Evolutionary conservation across 1,140 invertebrate genomes (phyloP).

Genomic region (Nasonia longicornis): DNA sequence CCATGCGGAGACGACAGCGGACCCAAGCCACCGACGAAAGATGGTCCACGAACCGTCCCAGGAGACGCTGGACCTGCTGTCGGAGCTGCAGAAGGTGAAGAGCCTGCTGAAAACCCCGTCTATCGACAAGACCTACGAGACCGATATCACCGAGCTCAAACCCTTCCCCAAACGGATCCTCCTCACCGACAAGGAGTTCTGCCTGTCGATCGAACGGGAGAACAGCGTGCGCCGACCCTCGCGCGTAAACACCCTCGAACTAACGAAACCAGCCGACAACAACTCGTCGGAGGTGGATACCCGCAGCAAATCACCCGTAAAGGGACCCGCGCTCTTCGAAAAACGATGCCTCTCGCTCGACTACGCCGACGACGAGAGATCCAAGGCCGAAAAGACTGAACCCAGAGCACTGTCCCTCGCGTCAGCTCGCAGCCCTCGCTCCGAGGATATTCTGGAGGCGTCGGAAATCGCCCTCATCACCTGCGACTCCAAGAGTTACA

Average conservation of each 20-base stretch:
- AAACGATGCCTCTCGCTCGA: slow-evolving; percentile 63
- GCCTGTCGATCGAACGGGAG: slow-evolving; percentile 64
- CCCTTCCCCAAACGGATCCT: slow-evolving; percentile 62
- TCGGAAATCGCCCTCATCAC: slow-evolving; percentile 52
- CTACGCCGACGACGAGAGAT: slow-evolving; percentile 64
- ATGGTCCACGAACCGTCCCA: slow-evolving; percentile 65
- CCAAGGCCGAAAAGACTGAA: slow-evolving; percentile 52
- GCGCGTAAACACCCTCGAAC: slow-evolving; percentile 2
- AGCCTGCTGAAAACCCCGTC: slow-evolving; percentile 63
- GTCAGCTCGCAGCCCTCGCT: slow-evolving; percentile 56
- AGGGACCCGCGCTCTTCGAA: slow-evolving; percentile 60
- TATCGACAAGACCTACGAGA: slow-evolving; percentile 47
- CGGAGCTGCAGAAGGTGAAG: slow-evolving; percentile 64
- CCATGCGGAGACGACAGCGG: slow-evolving; percentile 46
- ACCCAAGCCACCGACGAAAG: slow-evolving; percentile 23
- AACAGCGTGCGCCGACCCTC: slow-evolving; percentile 58
- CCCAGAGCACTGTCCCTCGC: slow-evolving; percentile 58
- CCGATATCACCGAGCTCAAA: slow-evolving; percentile 44
- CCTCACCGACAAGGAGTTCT: slow-evolving; percentile 66
- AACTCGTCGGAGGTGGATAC: neutral
- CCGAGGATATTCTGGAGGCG: slow-evolving; percentile 52
- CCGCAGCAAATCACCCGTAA: neutral
- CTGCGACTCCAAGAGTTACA: slow-evolving; percentile 59
- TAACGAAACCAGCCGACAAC: neutral
- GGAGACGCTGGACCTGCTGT: slow-evolving; percentile 64